Evolutionary conservation across 2,888 invertebrate species (phyloP), one percentile per base, ranked within the genome.

Genomic region (Meloe dianella): DNA sequence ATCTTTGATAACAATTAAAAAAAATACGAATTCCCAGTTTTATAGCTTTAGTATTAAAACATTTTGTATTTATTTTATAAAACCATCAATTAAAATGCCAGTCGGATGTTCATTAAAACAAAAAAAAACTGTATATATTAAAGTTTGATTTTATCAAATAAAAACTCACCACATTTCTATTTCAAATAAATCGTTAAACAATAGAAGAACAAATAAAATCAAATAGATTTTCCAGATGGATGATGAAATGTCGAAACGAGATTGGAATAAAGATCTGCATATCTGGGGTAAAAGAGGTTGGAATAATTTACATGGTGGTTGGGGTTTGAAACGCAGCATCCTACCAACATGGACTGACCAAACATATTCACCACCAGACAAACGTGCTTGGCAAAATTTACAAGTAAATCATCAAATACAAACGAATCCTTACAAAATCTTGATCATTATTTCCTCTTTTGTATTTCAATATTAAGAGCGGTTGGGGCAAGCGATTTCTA

Each of bases 271-370:
- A 74, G 82, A 88, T 68, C 85, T 87, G 73, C 87, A 87, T 57
- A 86, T 86, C 14, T 88, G 87, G 82, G 89, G 88, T 60, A 88
- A 88, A 70, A 79, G 87, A 17, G 87, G 85, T 32, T 89, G 88
- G 89, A 85, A 85, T 71, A 87, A 86, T 76, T 80, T 89, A 68
- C 86, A 87, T 75, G 83, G 83, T 7, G 86, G 85, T 5, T 87
- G 87, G 87, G 89, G 88, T 14, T 62, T 75, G 22, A 86, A 89
- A 73, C 84, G 89, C 0, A 88, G 78, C 66, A 71, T 73, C 30
- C 71, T 75, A n/a, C 32, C 29, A 2, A 62, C 75, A 10, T 73
- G 71, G 73, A 71, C 66, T 24, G 75, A 75, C 20, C 74, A 73
- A 61, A 73, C 72, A 62, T 63, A n/a, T n/a, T n/a, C 73, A 22